Evolutionary conservation across 2,888 invertebrate species (phyloP).

Genomic region (Pachliopta kotzebuea): DNA sequence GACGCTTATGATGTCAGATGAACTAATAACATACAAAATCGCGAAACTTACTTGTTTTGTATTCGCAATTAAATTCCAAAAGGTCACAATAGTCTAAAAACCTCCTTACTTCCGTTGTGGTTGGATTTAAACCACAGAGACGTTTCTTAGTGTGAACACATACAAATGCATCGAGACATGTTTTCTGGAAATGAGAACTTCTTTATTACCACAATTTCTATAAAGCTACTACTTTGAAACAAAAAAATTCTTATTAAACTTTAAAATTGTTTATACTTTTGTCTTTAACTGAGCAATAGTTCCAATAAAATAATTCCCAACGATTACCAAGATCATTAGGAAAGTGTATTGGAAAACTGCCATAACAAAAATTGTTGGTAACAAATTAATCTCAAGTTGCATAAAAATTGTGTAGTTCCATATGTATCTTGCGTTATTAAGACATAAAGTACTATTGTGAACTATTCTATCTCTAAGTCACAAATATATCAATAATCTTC

Average conservation of each 20-base stretch:
- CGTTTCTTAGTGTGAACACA: conserved; percentile 50
- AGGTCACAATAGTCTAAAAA: conserved; percentile 63
- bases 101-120: conserved; percentile 53
- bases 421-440: neutral
- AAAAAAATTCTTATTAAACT: neutral
- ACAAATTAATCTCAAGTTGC: neutral
- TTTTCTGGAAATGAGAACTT: conserved; percentile 39
- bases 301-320: neutral
- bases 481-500: neutral
- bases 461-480: neutral
- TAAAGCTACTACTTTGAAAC: neutral
- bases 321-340: neutral
- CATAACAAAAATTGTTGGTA: conserved; percentile 1
- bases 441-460: neutral
- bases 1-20: too few species aligned
- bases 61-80: conserved; percentile 66
- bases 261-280: conserved; percentile 11
- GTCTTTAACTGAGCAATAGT: conserved; percentile 4
- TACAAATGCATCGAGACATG: conserved; percentile 47
- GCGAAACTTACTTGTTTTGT: conserved; percentile 49
- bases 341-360: neutral
- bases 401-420: neutral
- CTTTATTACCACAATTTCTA: neutral
- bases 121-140: conserved; percentile 47
- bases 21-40: neutral